phyloP scores from a whole-genome alignment of 1,140 invertebrate genomes.

The Ceratitis capitata region DNA sequence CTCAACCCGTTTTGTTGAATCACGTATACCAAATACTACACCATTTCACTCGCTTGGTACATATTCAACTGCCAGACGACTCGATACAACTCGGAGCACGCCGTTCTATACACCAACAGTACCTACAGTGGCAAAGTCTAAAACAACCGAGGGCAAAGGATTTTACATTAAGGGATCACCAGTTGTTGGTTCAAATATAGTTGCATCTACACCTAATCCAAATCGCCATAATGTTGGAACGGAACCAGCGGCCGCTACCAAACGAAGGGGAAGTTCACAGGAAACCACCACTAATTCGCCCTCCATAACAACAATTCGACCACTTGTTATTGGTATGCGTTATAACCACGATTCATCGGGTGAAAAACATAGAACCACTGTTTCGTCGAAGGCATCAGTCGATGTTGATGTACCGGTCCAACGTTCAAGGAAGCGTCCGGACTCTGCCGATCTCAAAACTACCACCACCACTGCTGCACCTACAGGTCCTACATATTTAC shows the following conservation, averaged over 20 bases:
- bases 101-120: conserved; percentile 65
- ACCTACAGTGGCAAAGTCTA: conserved; percentile 58
- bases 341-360: conserved; percentile 57
- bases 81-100: conserved; percentile 59
- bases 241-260: neutral
- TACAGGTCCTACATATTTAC: conserved; percentile 59
- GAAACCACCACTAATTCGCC: conserved; percentile 47
- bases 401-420: conserved; percentile 42
- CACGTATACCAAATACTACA: conserved; percentile 23
- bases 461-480: conserved; percentile 48
- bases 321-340: conserved; percentile 58
- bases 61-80: conserved; percentile 52
- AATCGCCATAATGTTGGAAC: conserved; percentile 33
- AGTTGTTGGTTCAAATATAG: conserved; percentile 41
- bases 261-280: neutral
- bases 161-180: conserved; percentile 48
- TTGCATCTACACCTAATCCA: conserved; percentile 53
- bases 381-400: conserved; percentile 21
- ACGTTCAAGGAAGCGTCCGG: conserved; percentile 38
- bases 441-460: neutral
- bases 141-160: conserved; percentile 53
- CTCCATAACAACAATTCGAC: conserved; percentile 52
- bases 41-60: conserved; percentile 28
- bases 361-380: conserved; percentile 45
- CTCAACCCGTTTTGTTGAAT: conserved; percentile 38